These are phyloP conservation scores for Crotophaga sulcirostris DNA, from an alignment of 2,113 vertebrate species.

Conservation along the genomic window DNA sequence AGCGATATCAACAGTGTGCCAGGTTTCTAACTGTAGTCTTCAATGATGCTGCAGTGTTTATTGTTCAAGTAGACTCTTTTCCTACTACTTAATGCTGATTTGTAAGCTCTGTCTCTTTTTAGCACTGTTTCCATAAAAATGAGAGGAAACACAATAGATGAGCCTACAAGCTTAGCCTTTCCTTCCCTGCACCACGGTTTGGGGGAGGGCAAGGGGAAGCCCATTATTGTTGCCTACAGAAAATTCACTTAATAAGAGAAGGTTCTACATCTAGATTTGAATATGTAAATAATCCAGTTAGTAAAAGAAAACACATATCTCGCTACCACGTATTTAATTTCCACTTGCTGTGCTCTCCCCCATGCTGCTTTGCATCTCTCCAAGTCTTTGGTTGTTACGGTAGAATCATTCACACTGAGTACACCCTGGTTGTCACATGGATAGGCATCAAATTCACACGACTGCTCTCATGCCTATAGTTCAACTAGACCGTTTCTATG, in stretches of 20 bases:
- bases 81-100: constrained; percentile 49
- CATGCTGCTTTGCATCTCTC: not conserved
- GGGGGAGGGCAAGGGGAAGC: not conserved
- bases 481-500: constrained; percentile 36
- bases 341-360: not conserved
- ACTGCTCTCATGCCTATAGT: not conserved
- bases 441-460: not conserved
- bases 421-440: not conserved
- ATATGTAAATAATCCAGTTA: constrained; percentile 3
- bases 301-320: not conserved
- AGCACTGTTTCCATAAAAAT: not conserved
- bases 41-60: not conserved
- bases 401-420: not conserved
- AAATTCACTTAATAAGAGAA: not conserved
- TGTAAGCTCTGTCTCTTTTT: constrained; percentile 11
- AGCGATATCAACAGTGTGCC: not conserved
- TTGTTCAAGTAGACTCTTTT: constrained; percentile 22
- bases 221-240: not conserved
- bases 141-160: not conserved
- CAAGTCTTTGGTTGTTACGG: constrained; percentile 4
- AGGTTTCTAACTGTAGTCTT: constrained; percentile 44
- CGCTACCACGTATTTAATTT: constrained; percentile 1
- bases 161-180: not conserved
- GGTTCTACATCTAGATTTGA: not conserved
- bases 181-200: not conserved